phyloP scores from a whole-genome alignment of 2,113 vertebrate genomes.

The Eleginops maclovinus region DNA sequence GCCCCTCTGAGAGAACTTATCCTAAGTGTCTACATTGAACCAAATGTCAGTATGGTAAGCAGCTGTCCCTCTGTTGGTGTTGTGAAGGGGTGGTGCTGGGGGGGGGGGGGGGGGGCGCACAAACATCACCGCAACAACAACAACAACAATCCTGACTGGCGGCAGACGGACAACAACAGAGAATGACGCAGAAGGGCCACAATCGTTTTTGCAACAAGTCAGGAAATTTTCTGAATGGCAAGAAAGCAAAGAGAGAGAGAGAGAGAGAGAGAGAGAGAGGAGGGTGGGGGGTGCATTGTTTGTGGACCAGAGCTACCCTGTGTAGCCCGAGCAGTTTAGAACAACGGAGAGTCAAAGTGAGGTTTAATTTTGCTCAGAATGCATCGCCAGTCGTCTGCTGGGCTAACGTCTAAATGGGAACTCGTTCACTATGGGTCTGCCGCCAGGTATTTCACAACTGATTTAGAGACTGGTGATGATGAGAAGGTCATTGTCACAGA shows the following conservation, averaged over 20 bases:
- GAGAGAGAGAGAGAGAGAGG: slow-evolving; percentile 59
- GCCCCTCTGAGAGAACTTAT: not conserved
- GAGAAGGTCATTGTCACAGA: not conserved
- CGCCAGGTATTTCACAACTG: slow-evolving; percentile 76
- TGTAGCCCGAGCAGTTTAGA: slow-evolving; percentile 56
- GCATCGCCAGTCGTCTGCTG: slow-evolving; percentile 65
- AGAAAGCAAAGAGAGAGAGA: slow-evolving; percentile 78
- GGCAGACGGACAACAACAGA: slow-evolving; percentile 78
- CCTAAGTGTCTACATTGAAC: too few species aligned
- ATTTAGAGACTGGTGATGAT: slow-evolving; percentile 4
- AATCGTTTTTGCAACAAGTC: slow-evolving; percentile 82
- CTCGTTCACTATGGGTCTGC: slow-evolving; percentile 78
- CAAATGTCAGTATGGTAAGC: too few species aligned
- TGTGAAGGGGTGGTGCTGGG: too few species aligned
- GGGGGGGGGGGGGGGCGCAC: too few species aligned
- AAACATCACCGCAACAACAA: slow-evolving; percentile 63
- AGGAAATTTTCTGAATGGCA: slow-evolving; percentile 80
- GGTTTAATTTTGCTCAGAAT: slow-evolving; percentile 76
- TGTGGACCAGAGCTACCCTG: slow-evolving; percentile 54
- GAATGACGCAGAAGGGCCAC: slow-evolving; percentile 80
- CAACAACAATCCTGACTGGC: slow-evolving; percentile 70
- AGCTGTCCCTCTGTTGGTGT: too few species aligned
- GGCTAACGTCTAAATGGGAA: slow-evolving; percentile 76
- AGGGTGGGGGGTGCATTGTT: slow-evolving; percentile 62
- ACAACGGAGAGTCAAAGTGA: slow-evolving; percentile 60